Percentiles rank a stretch among this genome's conserved stretches.
Conservation (phyloP, 2,888 invertebrate species). For the Dynastes hyllus region DNA sequence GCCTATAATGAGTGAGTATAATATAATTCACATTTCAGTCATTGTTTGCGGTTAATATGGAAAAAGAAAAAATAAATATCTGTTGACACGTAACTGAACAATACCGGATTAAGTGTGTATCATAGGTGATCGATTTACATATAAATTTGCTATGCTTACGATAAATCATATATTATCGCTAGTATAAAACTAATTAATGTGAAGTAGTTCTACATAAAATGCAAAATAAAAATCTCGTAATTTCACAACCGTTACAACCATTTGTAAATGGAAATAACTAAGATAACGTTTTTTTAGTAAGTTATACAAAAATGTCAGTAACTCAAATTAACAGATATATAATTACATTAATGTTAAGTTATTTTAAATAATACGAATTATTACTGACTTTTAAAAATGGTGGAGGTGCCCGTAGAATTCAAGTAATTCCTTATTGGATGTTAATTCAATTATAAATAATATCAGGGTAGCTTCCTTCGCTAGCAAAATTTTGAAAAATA, state of each 20-base stretch:
- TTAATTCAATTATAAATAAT: no score
- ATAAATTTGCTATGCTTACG: not conserved
- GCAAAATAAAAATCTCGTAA: not conserved
- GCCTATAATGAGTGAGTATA: not conserved
- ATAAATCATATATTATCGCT: not conserved
- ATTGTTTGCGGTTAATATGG: not conserved
- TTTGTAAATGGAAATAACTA: no score
- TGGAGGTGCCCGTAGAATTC: not conserved
- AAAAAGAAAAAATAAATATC: not conserved
- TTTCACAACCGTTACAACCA: no score
- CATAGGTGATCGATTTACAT: not conserved
- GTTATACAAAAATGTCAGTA: no score
- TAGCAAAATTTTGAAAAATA: no score
- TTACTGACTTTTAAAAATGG: not conserved
- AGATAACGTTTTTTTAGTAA: no score
- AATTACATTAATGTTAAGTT: no score
- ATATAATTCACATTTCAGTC: not conserved
- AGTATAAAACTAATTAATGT: not conserved
- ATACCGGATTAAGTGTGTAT: not conserved
- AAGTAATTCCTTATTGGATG: no score
- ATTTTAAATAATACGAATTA: not conserved
- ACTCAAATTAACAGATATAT: no score
- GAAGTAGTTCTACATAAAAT: not conserved
- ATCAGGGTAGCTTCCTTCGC: no score
- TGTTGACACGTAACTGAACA: constrained; percentile 1